Evolutionary conservation across 2,888 invertebrate species (phyloP).

Genomic region (Serrognathus titanus): DNA sequence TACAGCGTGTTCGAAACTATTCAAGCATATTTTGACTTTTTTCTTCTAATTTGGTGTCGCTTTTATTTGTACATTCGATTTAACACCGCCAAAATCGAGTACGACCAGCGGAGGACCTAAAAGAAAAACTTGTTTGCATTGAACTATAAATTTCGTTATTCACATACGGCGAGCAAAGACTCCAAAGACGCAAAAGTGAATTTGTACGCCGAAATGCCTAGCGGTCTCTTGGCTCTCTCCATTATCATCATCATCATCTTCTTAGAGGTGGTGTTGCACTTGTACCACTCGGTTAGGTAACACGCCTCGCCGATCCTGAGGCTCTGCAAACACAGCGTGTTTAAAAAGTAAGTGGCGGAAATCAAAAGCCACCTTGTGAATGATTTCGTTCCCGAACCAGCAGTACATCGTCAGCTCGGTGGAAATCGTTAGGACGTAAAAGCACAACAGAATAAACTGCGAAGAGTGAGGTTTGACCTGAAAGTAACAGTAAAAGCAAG

Average conservation of each 20-base stretch:
- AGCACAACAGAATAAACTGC: constrained; percentile 11
- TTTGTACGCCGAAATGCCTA: constrained; percentile 11
- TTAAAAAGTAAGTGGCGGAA: background rate
- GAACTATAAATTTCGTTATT: background rate
- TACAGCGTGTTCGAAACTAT: no score
- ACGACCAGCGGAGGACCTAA: constrained; percentile 4
- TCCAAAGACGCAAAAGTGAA: constrained; percentile 12
- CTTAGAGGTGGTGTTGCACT: constrained; percentile 8
- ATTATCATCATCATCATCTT: constrained; percentile 21
- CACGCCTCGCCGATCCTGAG: constrained; percentile 19
- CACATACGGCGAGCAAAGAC: constrained; percentile 10
- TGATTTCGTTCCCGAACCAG: constrained; percentile 25
- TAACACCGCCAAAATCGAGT: constrained; percentile 4
- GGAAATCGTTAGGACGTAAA: constrained; percentile 14
- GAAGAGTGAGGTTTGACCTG: constrained; percentile 2
- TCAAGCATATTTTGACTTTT: no score
- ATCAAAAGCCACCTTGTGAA: constrained; percentile 17
- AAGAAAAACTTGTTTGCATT: background rate
- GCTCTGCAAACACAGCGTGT: constrained; percentile 15
- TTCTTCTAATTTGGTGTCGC: no score
- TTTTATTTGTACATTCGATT: background rate
- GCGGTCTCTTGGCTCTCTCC: constrained; percentile 23
- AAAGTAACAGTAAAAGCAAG: constrained; percentile 2
- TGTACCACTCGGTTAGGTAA: constrained; percentile 21
- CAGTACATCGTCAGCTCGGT: constrained; percentile 20